These are phyloP conservation scores for Ostrea denselamellosa DNA, from an alignment of 1,140 invertebrate species.

Conservation along the genomic window DNA sequence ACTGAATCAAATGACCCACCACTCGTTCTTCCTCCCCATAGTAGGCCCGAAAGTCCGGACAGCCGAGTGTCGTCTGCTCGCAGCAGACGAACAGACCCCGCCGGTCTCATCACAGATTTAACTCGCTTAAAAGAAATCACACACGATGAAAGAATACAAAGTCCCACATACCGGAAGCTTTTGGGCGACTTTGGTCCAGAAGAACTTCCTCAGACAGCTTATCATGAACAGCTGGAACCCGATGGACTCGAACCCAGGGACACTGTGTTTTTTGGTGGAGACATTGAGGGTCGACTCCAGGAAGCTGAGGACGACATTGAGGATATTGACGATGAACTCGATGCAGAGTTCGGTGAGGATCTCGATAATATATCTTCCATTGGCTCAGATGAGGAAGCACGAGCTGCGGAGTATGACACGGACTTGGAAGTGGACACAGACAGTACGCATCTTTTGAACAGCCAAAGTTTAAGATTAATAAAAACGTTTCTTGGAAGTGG, in stretches of 20 bases:
- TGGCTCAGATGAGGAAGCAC: constrained; percentile 41
- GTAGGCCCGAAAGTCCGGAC: constrained; percentile 14
- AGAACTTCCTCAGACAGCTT: constrained; percentile 3
- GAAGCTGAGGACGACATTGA: constrained; percentile 40
- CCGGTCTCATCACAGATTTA: constrained; percentile 56
- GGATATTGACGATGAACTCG: constrained; percentile 49
- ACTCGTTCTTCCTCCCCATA: background rate
- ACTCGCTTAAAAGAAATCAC: constrained; percentile 55
- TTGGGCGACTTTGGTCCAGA: constrained; percentile 25
- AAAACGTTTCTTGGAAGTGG: background rate
- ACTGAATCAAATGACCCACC: background rate
- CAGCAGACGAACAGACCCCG: constrained; percentile 42
- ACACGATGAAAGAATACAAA: constrained; percentile 47
- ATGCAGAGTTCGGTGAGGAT: constrained; percentile 49
- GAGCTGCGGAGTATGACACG: constrained; percentile 60
- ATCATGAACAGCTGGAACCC: background rate
- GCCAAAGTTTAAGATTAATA: background rate
- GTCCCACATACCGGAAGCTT: constrained; percentile 38
- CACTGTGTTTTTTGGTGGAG: constrained; percentile 39
- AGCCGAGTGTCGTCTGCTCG: constrained; percentile 42
- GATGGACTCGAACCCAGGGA: constrained; percentile 24
- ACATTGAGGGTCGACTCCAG: constrained; percentile 19
- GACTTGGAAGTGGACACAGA: constrained; percentile 57
- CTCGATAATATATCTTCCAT: constrained; percentile 55
- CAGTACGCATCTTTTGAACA: constrained; percentile 49